Conservation (phyloP, 2,797 vertebrate species). For the Bovichtus diacanthus region DNA sequence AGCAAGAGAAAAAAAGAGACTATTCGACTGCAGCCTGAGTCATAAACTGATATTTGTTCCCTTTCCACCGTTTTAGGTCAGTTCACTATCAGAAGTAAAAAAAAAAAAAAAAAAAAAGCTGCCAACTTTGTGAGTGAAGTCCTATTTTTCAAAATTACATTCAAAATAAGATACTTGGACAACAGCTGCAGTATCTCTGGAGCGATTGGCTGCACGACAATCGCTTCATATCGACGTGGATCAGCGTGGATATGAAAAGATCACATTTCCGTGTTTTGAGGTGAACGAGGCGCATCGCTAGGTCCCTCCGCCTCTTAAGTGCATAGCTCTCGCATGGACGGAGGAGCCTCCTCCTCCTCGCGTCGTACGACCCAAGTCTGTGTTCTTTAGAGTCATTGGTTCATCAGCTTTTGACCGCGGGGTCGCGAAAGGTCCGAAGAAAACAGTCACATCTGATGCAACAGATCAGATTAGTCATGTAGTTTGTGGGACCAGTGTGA, state of each 20-base stretch:
- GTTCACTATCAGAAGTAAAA: constrained; percentile 36
- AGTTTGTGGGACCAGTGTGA: constrained; percentile 49
- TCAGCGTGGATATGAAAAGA: constrained; percentile 50
- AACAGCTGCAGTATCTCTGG: constrained; percentile 41
- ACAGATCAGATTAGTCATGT: constrained; percentile 46
- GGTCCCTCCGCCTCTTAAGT: constrained; percentile 59
- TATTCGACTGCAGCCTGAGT: background rate
- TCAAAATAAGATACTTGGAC: constrained; percentile 64
- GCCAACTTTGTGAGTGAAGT: constrained; percentile 61
- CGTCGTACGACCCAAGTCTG: constrained; percentile 15
- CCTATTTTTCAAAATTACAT: constrained; percentile 70
- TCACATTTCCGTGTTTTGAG: constrained; percentile 73
- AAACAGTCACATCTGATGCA: constrained; percentile 56
- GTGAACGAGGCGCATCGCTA: constrained; percentile 21
- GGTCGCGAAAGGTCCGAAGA: constrained; percentile 12
- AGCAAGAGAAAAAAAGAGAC: no score
- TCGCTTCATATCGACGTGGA: constrained; percentile 13
- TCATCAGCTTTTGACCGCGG: constrained; percentile 38
- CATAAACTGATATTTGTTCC: constrained; percentile 64
- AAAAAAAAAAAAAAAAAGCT: constrained; percentile 70
- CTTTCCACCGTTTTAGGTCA: constrained; percentile 47
- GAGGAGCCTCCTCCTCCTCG: constrained; percentile 55
- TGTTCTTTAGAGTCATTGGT: constrained; percentile 53
- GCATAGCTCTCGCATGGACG: constrained; percentile 71
- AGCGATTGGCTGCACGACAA: constrained; percentile 29